These are phyloP conservation scores for Eudemis profundana DNA, from an alignment of 2,888 invertebrate genomes.

Conservation along the genomic window DNA sequence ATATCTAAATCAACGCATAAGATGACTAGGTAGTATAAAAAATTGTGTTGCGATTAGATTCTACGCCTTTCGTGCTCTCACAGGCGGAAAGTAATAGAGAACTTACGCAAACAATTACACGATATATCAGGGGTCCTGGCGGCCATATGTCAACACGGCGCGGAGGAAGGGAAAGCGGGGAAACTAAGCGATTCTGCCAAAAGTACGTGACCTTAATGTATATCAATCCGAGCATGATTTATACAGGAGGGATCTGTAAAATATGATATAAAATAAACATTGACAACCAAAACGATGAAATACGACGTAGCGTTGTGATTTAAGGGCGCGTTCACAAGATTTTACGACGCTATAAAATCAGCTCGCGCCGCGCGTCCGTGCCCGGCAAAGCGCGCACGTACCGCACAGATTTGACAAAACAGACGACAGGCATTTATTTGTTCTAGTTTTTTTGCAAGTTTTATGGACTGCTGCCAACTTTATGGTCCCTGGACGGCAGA, in stretches of 20 bases:
- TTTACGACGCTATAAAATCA: conserved; percentile 85
- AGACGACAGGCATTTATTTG: conserved; percentile 83
- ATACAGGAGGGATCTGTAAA: conserved; percentile 82
- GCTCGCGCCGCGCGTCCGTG: conserved; percentile 66
- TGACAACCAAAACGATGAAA: conserved; percentile 85
- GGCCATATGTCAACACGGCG: conserved; percentile 68
- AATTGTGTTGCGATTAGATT: conserved; percentile 18
- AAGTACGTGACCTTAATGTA: conserved; percentile 84
- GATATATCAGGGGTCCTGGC: conserved; percentile 52
- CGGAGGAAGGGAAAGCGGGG: conserved; percentile 54
- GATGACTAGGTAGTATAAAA: too few species aligned
- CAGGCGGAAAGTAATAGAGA: conserved; percentile 45
- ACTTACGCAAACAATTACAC: conserved; percentile 52
- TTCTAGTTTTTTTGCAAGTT: conserved; percentile 80
- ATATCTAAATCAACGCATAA: too few species aligned
- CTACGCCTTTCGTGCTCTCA: conserved; percentile 24
- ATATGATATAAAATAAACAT: conserved; percentile 86
- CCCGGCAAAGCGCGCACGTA: conserved; percentile 69
- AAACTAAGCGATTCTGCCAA: conserved; percentile 80
- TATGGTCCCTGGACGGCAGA: conserved; percentile 73
- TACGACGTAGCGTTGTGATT: conserved; percentile 82
- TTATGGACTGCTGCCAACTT: conserved; percentile 82
- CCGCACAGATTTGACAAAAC: conserved; percentile 84
- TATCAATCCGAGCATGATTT: conserved; percentile 82
- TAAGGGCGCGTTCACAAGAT: conserved; percentile 84